Evolutionary conservation across 2,888 invertebrate species (phyloP), one percentile per base, ranked within the genome.

Genomic region (Pantelozetes paolii): DNA sequence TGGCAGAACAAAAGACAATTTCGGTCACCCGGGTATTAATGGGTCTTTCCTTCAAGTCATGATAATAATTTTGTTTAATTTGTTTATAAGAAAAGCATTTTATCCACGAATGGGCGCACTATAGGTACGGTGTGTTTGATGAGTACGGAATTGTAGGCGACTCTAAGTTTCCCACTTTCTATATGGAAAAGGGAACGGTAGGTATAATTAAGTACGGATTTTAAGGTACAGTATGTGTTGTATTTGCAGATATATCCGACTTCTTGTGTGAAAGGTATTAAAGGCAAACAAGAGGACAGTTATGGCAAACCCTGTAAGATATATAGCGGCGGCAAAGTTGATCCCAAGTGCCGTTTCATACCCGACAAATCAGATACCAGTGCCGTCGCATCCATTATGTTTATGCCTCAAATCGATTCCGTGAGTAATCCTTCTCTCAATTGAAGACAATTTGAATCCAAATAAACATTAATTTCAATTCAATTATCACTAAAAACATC

Each of bases 71-170:
- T 20, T 20, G 20, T n/a, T 20, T 45, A n/a, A 13, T 45, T 20
- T n/a, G 20, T 20, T 50, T n/a, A n/a, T 23, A 69, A 77, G 77
- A 75, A 42, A 72, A 76, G 32, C 77, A 77, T 36, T 72, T 71
- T 36, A 40, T 87, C 0, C 86, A 86, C 78, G 86, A 88, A 79
- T 88, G 88, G 84, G 86, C 87, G 6, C 88, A 87, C 82, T 87
- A 87, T 79, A 85, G 88, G 0, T 89, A 88, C 82, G 89, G 89
- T 2, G 85, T 88, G 3, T 88, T 88, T 80, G 88, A 88, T 78
- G 88, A 88, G 80, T 85, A 85, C 76, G 88, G 88, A 0, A 87
- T 85, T 79, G 81, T 82, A 59, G 84, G 84, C 64, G 87, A 88
- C 79, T 83, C 84, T 1, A 83, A 87, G 48, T 87, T 87, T 79